phyloP scores from a whole-genome alignment of 2,888 invertebrate genomes.

The Melanotus villosus region DNA sequence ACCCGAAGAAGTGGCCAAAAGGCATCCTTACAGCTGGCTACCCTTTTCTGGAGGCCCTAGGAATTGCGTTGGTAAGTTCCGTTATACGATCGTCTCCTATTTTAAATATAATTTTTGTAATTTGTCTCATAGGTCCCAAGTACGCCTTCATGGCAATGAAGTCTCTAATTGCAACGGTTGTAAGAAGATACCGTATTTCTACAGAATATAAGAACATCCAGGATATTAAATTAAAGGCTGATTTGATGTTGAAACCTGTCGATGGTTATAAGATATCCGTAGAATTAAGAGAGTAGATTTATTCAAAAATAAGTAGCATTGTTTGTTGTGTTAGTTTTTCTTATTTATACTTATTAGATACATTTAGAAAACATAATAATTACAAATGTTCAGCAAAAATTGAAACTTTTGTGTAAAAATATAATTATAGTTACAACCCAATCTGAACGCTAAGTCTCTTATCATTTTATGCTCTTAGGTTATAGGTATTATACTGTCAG shows the following conservation, averaged over 20 bases:
- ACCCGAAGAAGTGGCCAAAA: constrained; percentile 24
- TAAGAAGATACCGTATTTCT: constrained; percentile 63
- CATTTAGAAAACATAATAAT: too few relatives aligned
- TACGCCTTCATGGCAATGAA: constrained; percentile 69
- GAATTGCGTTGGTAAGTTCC: constrained; percentile 35
- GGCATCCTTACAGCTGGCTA: constrained; percentile 30
- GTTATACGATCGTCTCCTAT: too few relatives aligned
- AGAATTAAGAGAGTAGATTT: constrained; percentile 8
- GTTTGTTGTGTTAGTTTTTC: too few relatives aligned
- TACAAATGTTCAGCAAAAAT: too few relatives aligned
- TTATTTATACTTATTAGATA: too few relatives aligned
- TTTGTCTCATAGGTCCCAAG: constrained; percentile 58
- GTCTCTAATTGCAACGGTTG: too few relatives aligned
- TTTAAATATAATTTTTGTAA: not conserved
- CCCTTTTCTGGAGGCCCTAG: constrained; percentile 39
- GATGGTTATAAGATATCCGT: constrained; percentile 40
- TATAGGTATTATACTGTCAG: too few relatives aligned
- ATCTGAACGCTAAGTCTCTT: too few relatives aligned
- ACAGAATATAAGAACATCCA: constrained; percentile 51
- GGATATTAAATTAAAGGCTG: constrained; percentile 54
- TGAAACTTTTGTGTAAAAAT: too few relatives aligned
- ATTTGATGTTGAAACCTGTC: constrained; percentile 52
- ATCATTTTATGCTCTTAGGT: too few relatives aligned
- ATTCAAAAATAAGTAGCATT: too few relatives aligned
- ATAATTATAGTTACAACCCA: too few relatives aligned